phyloP scores from a whole-genome alignment of 2,797 vertebrate species.

The Anguilla obscura region DNA sequence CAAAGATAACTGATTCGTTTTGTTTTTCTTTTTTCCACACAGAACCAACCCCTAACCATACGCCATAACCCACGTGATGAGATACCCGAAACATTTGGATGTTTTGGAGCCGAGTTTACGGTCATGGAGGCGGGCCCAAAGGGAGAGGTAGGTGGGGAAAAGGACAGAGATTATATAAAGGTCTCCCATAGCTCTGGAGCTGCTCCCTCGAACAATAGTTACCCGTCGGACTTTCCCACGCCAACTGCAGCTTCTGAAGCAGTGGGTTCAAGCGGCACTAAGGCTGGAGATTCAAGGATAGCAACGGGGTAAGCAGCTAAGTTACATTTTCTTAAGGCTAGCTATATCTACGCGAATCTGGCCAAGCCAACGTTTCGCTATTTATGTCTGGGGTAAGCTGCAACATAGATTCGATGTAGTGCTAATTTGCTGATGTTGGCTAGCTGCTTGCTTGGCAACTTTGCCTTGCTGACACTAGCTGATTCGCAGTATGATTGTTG shows the following conservation, averaged over 20 bases:
- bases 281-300: constrained; percentile 78
- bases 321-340: not conserved
- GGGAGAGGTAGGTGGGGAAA: constrained; percentile 51
- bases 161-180: constrained; percentile 68
- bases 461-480: not conserved
- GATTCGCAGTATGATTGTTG: not conserved
- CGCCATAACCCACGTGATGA: not conserved
- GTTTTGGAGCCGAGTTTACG: not conserved
- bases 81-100: not conserved
- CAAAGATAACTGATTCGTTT: not conserved
- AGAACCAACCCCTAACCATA: not conserved
- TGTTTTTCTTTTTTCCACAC: not conserved
- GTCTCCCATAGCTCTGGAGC: not conserved
- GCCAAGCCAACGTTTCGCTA: not conserved
- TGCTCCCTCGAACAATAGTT: constrained; percentile 63
- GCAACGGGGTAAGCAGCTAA: constrained; percentile 69
- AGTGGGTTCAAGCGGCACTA: constrained; percentile 70
- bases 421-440: not conserved
- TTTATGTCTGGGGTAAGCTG: not conserved
- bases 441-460: not conserved
- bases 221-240: constrained; percentile 41
- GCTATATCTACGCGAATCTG: not conserved
- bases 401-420: not conserved
- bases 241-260: constrained; percentile 69
- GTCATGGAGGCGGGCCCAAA: constrained; percentile 39